Evolutionary conservation across 1,140 invertebrate genomes (phyloP), one percentile per base, ranked within the genome.

Genomic region (Mercenaria mercenaria): DNA sequence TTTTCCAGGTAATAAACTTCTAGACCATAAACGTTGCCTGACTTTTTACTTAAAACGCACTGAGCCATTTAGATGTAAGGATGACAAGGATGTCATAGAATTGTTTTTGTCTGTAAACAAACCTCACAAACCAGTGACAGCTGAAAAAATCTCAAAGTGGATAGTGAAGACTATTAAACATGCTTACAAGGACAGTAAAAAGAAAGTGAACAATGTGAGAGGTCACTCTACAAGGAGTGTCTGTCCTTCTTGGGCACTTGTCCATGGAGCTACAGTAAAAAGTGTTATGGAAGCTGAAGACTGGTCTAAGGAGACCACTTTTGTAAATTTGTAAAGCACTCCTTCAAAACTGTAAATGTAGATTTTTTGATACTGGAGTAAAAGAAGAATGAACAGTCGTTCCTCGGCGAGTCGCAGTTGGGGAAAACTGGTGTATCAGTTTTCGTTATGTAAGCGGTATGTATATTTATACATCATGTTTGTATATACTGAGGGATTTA

Each of bases 1-100:
- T 56, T 90, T 87, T 47, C 18, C 32, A 23, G n/a, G 64, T 23
- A 76, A 87, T 67, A 87, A 83, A 82, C 34, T 87, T 11, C 64
- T 90, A 29, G 83, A 90, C 43, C 83, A 83, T 37, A 87, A 86
- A 29, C 52, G 83, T 10, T 81, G 81, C 26, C 18, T 82, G 6
- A 47, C 83, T 26, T 56, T 50, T 39, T 90, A 90, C 76, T 50
- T 90, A 11, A 90, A 43, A 72, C 84, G 72, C n/a, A 85, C 84
- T 43, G 79, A 90, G 76, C 20, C 39, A 13, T 90, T 81, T 39
- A 90, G 89, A 81, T n/a, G 39, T 34, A 67, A 20, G 13, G 52
- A 32, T 10, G 10, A 11, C 39, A 39, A 56, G 6, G 39, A 84
- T 39, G 81, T 81, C 74, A 56, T 39, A 13, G 23, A 84, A 67